Conservation (phyloP, 2,888 invertebrate genomes). For the Ditula angustiorana region DNA sequence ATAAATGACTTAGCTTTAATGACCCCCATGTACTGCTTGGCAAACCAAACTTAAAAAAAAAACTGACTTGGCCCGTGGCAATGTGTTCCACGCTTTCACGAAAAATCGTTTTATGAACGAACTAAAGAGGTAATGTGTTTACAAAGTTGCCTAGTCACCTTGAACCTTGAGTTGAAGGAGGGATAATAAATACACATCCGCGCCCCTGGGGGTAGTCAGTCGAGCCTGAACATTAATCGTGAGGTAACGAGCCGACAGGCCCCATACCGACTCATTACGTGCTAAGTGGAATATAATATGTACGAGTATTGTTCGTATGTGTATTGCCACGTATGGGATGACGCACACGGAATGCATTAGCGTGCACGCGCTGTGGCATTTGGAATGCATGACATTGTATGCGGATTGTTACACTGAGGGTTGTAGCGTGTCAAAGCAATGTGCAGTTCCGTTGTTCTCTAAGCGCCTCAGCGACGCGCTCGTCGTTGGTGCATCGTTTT, state of each 20-base stretch:
- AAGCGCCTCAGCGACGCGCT: no score
- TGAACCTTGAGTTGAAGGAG: not conserved
- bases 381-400: not conserved
- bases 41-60: no score
- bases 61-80: no score
- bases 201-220: not conserved
- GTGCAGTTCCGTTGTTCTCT: no score
- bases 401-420: no score
- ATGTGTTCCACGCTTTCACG: not conserved
- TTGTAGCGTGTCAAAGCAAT: no score
- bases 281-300: slow-evolving; percentile 25
- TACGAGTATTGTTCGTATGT: not conserved
- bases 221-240: slow-evolving; percentile 19
- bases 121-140: slow-evolving; percentile 1
- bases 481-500: no score
- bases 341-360: not conserved
- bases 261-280: slow-evolving; percentile 11
- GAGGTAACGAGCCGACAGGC: not conserved
- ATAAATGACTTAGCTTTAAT: no score
- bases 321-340: not conserved
- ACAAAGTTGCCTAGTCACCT: slow-evolving; percentile 16
- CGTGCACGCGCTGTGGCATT: not conserved
- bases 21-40: no score
- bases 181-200: slow-evolving; percentile 17
- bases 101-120: not conserved